Base-by-base conservation (phyloP, 64 coral and sea anemone species). In the Catalaphyllia jardinei region DNA sequence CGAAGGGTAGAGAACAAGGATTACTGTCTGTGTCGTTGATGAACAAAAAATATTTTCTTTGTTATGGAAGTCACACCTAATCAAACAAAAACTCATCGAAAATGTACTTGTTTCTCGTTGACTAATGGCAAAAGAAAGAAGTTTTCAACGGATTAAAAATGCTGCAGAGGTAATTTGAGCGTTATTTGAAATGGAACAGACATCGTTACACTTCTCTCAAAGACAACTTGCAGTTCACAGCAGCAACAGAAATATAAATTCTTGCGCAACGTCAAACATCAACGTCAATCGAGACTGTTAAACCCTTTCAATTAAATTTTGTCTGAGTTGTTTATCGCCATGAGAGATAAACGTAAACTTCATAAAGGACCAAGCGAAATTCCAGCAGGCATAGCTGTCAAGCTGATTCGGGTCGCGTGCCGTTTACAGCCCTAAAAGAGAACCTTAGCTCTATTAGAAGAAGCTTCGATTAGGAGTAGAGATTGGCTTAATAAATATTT, bases 401-500 rank as follows among this genome's bases (percentile, higher is more conserved):
- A 77, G n/a, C 50, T 77, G 17, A 22, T 14, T 55, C 52, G 12
- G 35, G 81, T 84, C 81, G 81, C 81, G 81, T 84, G 81, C 81
- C 79, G 31, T 71, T 84, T 38, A 24, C 60, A 31, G 62, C 19
- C 30, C 13, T 38, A 1, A 46, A 24, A 31, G 38, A 69, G 20
- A 50, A 84, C 24, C 20, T 31, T 18, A 14, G 39, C 31, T 18
- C 14, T 10, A 38, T 81, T 35, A 16, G 29, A 17, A 60, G 50
- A 12, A 83, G 67, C 67, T 83, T 83, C 29, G 2, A 24, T 6
- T 19, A 16, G 31, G 30, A 28, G 71, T 64, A 11, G 13, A 46
- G 27, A 60, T 59, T 62, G 15, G 2, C 16, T 24, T 16, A 12
- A 12, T 49, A 84, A 64, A 2, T 0, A 64, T 67, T 29, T 39